Evolutionary conservation across 2,113 vertebrate species (phyloP).

Genomic region (Chelonoidis abingdonii): DNA sequence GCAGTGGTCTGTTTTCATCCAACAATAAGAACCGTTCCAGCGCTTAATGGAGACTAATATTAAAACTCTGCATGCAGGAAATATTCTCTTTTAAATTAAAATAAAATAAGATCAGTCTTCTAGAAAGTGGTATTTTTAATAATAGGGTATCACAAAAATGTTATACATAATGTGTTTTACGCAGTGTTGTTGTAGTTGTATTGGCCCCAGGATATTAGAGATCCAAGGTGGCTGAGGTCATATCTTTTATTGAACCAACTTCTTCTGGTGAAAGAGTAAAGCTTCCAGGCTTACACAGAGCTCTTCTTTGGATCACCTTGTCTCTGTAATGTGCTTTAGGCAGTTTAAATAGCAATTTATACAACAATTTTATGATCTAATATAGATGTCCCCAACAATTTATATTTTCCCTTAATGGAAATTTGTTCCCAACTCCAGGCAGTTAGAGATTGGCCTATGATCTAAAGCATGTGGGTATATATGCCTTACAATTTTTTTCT

Average conservation of each 20-base stretch:
- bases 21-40: background rate
- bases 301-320: background rate
- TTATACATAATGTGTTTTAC: rapidly evolving
- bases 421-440: background rate
- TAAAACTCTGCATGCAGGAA: background rate
- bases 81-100: background rate
- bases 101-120: background rate
- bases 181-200: background rate
- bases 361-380: background rate
- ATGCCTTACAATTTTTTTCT: background rate
- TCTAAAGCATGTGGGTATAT: background rate
- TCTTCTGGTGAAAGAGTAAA: background rate
- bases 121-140: background rate
- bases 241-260: background rate
- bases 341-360: background rate
- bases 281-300: background rate
- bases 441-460: background rate
- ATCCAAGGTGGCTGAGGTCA: background rate
- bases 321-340: background rate
- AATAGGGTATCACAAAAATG: background rate
- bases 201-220: background rate
- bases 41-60: background rate
- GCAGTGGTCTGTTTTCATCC: background rate
- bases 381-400: no score
- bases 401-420: background rate